Evolutionary conservation across 2,113 vertebrate species (phyloP).

Genomic region (Python bivittatus): DNA sequence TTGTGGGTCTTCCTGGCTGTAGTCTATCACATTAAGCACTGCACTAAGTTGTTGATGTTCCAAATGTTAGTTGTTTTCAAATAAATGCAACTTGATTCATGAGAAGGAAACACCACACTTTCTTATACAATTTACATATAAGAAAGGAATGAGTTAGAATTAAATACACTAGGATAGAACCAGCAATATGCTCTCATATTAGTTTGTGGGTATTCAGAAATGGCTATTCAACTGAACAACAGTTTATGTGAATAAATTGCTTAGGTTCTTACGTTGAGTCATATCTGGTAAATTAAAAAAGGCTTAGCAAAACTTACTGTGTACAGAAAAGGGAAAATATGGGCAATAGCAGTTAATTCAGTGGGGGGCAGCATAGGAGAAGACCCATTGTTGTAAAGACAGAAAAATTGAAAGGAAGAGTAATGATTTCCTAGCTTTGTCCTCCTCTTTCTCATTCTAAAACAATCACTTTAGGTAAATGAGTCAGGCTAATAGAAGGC

Average conservation of each 20-base stretch:
- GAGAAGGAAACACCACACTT: background rate
- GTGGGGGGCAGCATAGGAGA: background rate
- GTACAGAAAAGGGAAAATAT: background rate
- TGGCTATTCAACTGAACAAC: background rate
- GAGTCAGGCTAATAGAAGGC: background rate
- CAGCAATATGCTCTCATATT: background rate
- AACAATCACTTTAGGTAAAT: background rate
- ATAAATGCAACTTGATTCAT: background rate
- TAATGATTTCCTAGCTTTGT: background rate
- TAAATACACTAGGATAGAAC: background rate
- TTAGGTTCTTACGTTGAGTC: background rate
- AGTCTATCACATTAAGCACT: background rate
- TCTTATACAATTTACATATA: background rate
- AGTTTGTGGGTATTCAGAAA: background rate
- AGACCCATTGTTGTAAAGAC: background rate
- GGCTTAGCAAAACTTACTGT: background rate
- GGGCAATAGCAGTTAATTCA: background rate
- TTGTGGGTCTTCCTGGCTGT: background rate
- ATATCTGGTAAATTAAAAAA: constrained; percentile 2
- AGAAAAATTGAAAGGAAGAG: background rate
- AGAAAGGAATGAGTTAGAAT: background rate
- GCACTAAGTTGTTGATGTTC: background rate
- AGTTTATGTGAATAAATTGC: background rate
- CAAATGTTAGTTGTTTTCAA: background rate
- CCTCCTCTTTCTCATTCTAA: background rate